A percentile compares a stretch with the other conserved stretches of the same genome.
These are phyloP conservation scores for Odontophorus gujanensis DNA, from an alignment of 2,113 vertebrate genomes.

Conservation along the genomic window DNA sequence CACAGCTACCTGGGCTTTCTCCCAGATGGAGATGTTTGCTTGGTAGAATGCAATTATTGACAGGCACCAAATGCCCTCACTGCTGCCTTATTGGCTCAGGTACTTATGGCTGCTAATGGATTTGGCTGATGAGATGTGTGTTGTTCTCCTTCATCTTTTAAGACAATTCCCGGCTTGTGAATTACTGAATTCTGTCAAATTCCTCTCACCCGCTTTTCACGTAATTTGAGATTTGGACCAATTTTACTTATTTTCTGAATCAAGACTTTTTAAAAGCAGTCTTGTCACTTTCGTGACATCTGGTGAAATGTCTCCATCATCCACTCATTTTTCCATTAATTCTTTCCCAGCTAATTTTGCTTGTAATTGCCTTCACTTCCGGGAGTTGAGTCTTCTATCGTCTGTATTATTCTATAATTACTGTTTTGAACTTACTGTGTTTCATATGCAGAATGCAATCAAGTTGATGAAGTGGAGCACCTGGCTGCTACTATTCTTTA, in stretches of 20 bases:
- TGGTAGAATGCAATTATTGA: neutral
- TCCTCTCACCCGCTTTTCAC: neutral
- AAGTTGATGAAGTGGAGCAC: constrained; percentile 33
- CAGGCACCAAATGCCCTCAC: neutral
- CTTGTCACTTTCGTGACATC: constrained; percentile 29
- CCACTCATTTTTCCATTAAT: constrained; percentile 50
- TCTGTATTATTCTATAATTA: constrained; percentile 57
- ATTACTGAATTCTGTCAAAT: neutral
- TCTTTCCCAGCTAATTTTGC: constrained; percentile 30
- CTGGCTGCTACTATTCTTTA: constrained; percentile 38
- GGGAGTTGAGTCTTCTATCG: neutral
- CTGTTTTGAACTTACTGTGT: constrained; percentile 50
- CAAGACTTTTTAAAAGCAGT: neutral
- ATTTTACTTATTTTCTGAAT: constrained; percentile 1
- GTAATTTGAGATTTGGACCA: neutral
- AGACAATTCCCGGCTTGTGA: neutral
- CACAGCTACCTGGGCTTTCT: neutral
- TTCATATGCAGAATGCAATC: constrained; percentile 58
- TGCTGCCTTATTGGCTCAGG: neutral
- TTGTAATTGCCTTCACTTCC: constrained; percentile 36
- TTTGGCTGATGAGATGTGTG: neutral
- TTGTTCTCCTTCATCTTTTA: neutral
- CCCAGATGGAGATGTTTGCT: neutral
- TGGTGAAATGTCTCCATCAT: constrained; percentile 44
- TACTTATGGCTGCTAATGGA: neutral